Evolutionary conservation across 1,140 invertebrate genomes (phyloP).

Genomic region (Drosophila burlai): DNA sequence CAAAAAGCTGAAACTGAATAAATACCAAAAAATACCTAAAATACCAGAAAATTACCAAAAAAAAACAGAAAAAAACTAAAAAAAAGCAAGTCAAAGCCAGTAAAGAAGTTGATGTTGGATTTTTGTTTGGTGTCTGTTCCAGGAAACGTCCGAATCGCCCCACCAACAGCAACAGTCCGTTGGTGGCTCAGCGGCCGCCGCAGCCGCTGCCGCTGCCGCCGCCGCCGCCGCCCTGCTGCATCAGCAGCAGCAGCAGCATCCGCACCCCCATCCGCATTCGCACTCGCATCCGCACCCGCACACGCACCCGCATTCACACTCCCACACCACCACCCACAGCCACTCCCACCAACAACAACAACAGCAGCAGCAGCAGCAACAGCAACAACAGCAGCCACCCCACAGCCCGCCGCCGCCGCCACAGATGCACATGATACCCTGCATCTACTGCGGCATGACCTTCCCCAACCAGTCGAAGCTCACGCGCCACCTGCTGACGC

Average conservation of each 20-base stretch:
- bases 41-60: slow-evolving; percentile 61
- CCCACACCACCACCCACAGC: slow-evolving; percentile 14
- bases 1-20: slow-evolving; percentile 84
- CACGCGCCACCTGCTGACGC: slow-evolving; percentile 94
- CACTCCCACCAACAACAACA: slow-evolving; percentile 37
- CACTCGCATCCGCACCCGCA: slow-evolving; percentile 73
- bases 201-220: slow-evolving; percentile 55
- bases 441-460: slow-evolving; percentile 94
- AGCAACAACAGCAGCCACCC: slow-evolving; percentile 43
- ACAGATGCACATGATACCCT: slow-evolving; percentile 88
- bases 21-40: slow-evolving; percentile 56
- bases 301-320: slow-evolving; percentile 15
- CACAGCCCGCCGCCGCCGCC: slow-evolving; percentile 54
- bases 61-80: slow-evolving; percentile 46
- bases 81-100: slow-evolving; percentile 48
- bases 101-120: slow-evolving; percentile 95
- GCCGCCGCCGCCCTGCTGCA: slow-evolving; percentile 60
- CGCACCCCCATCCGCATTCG: slow-evolving; percentile 39
- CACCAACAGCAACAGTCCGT: slow-evolving; percentile 74
- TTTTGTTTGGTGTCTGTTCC: slow-evolving; percentile 96
- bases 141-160: slow-evolving; percentile 92
- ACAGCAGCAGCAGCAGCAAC: slow-evolving; percentile 40
- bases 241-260: slow-evolving; percentile 34
- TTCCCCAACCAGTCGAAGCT: slow-evolving; percentile 96
- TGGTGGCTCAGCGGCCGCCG: slow-evolving; percentile 53